Evolutionary conservation across 2,888 invertebrate genomes (phyloP).

Genomic region (Phortica okadai): DNA sequence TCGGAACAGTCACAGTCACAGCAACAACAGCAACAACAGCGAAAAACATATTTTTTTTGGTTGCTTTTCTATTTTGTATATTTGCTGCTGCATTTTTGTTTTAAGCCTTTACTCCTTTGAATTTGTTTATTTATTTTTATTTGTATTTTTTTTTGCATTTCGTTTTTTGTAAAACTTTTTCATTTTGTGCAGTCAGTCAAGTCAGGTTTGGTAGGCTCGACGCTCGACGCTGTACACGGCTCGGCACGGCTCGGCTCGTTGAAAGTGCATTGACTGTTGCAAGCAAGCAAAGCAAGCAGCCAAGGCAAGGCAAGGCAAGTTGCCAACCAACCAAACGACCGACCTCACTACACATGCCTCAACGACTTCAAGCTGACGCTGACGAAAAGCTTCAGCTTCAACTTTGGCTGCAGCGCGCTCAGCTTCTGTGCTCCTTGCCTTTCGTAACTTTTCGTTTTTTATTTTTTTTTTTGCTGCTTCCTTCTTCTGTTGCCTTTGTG

Average conservation of each 20-base stretch:
- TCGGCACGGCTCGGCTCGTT: conserved; percentile 51
- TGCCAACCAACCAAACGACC: conserved; percentile 32
- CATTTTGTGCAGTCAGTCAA: conserved; percentile 68
- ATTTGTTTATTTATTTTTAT: conserved; percentile 19
- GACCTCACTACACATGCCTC: neutral
- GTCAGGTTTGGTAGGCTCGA: conserved; percentile 29
- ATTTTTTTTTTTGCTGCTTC: conserved; percentile 52
- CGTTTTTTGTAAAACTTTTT: conserved; percentile 64
- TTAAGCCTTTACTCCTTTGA: conserved; percentile 42
- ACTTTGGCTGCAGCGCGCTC: neutral
- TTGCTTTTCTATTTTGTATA: conserved; percentile 7
- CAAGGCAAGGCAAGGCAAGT: conserved; percentile 49
- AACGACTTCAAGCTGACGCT: conserved; percentile 16
- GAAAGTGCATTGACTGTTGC: conserved; percentile 70
- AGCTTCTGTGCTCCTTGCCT: neutral
- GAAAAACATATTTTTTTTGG: conserved; percentile 25
- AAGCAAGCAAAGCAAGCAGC: conserved; percentile 9
- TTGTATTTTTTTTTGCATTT: conserved; percentile 39
- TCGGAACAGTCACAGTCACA: conserved; percentile 47
- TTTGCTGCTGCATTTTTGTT: conserved; percentile 45
- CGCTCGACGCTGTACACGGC: neutral
- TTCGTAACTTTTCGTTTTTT: conserved; percentile 12
- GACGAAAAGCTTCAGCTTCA: conserved; percentile 26
- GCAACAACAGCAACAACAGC: conserved; percentile 54
- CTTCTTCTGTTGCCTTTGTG: conserved; percentile 15